A percentile compares a stretch with the other conserved stretches of the same genome.
Evolutionary conservation across 2,888 invertebrate species (phyloP).

Genomic region (Morinoia aosen): DNA sequence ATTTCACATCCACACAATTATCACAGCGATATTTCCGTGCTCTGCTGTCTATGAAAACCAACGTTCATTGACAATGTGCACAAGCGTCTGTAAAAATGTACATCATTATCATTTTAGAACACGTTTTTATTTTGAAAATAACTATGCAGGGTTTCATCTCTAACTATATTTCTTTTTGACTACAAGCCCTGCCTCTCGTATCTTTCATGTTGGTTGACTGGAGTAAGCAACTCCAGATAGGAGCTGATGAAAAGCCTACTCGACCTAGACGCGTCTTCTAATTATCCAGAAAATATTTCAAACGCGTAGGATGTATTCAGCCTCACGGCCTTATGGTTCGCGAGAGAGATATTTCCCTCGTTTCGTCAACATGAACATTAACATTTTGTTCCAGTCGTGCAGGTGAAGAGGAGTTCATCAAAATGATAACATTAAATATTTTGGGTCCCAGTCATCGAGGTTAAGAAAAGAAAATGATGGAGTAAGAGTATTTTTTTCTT

Average conservation of each 20-base stretch:
- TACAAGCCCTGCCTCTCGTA: not conserved
- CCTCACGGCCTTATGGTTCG: not conserved
- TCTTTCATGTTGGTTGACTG: not conserved
- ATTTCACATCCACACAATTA: not conserved
- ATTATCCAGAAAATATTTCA: not conserved
- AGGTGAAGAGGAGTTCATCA: not conserved
- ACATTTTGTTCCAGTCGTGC: not conserved
- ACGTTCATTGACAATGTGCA: not conserved
- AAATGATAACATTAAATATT: too few relatives aligned
- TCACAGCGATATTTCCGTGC: too few relatives aligned
- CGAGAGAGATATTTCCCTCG: not conserved
- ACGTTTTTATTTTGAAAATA: not conserved
- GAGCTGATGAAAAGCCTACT: not conserved
- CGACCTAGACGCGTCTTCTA: not conserved
- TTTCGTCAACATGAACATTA: not conserved
- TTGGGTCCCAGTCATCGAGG: not conserved
- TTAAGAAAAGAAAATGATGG: not conserved
- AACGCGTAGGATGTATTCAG: not conserved
- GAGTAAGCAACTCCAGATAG: not conserved
- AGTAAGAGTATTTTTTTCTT: not conserved
- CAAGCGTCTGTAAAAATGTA: not conserved
- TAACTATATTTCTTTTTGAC: not conserved
- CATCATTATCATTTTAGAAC: not conserved
- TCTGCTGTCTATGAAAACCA: too few relatives aligned
- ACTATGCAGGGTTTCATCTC: not conserved